Evolutionary conservation across 2,888 invertebrate species (phyloP), one percentile per base, ranked within the genome.

Genomic region (Diploptera punctata): DNA sequence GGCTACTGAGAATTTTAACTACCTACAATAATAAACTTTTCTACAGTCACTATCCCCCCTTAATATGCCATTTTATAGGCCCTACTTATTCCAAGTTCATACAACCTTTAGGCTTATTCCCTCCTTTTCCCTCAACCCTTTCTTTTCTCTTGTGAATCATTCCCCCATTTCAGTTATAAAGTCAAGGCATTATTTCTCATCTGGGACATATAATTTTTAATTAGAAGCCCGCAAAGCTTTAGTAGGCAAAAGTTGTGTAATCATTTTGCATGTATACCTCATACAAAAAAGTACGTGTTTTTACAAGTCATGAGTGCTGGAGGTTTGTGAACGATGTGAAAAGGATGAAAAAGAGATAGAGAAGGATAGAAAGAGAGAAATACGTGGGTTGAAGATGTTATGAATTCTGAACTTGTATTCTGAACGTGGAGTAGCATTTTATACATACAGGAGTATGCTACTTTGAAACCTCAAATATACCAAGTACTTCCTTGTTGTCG

Each of bases 151-250:
- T 21, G 62, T 26, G 65, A 65, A 65, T 44, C 29, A 43, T n/a
- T n/a, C 44, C 65, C 47, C 47, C 65, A 26, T 10, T 47, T 26
- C 47, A 26, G 65, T 65, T 65, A 43, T 65, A 65, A 65, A 65
- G 65, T 65, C 44, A 47, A 16, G 44, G 44, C 65, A 65, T 47
- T 65, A 65, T 65, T 65, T 65, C 65, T 65, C 65, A 65, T 65
- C 65, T 47, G 65, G 65, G 65, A 65, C 47, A 47, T 65, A 47
- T 65, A 65, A 65, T 65, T 65, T 65, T 65, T 65, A 65, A 65
- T 65, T 65, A 65, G 65, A 65, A 65, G 21, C 26, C 65, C 65
- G 24, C 65, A 57, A 57, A 57, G 57, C 57, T 57, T 57, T 29
- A 29, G n/a, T n/a, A n/a, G 57, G 57, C 26, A 29, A 29, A 29